Evolutionary conservation across 2,888 invertebrate species (phyloP), one percentile per base, ranked within the genome.

Genomic region (Boloria selene): DNA sequence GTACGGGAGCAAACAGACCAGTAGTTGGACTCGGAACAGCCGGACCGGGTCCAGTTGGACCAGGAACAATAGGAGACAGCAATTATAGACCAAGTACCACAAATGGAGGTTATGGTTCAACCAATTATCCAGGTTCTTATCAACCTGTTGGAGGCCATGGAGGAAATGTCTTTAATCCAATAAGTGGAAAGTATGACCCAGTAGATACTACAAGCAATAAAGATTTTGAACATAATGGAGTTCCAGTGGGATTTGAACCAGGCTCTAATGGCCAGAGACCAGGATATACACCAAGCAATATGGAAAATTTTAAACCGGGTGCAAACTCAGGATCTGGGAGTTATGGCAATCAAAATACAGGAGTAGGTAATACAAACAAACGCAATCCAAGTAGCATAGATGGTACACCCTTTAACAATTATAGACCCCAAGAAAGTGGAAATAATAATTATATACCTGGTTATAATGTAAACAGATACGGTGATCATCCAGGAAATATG

Each of bases 71-170:
- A 14, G 62, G 59, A 10, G 49, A 18, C 16, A 55, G 59, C 7
- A 45, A 51, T 49, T 72, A 70, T 38, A 47, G 47, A 44, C 70
- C 70, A 47, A 70, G 44, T 13, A n/a, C 18, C n/a, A 53, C 47
- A 45, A 49, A 47, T 47, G 52, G 47, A 17, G 61, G 26, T 26
- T 68, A 69, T 49, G 50, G 47, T 13, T 59, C 67, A 14, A 44
- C 18, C 6, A 59, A 56, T 17, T 63, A 42, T 44, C 49, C 59
- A 26, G 59, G 58, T 50, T 31, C 59, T 6, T 67, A 61, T 45
- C 14, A 42, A 14, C 60, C 69, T 0, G 54, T 42, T 45, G 61
- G 22, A 18, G 14, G 22, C n/a, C 45, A 45, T 18, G 51, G 50
- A 14, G 38, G 49, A n/a, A 49, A 54, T 44, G 44, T 45, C 1